Percentiles rank a stretch among this genome's conserved stretches.
These are phyloP conservation scores for Puma concolor DNA, from an alignment of 2,113 vertebrate genomes.

Conservation along the genomic window DNA sequence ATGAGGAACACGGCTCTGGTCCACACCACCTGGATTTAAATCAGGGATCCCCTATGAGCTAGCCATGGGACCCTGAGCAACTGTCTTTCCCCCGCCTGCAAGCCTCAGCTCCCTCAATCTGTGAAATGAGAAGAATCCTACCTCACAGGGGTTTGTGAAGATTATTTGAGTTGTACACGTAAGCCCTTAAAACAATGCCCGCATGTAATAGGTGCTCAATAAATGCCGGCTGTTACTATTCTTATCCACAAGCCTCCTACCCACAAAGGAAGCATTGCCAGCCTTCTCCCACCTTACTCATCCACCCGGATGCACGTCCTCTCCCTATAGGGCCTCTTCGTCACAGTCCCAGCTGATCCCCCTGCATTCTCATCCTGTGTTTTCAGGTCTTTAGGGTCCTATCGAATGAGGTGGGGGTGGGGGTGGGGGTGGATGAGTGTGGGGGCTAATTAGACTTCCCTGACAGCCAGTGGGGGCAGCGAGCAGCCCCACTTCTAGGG, in stretches of 20 bases:
- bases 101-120: neutral
- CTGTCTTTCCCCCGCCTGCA: neutral
- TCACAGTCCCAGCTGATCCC: neutral
- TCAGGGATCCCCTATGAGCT: neutral
- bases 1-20: neutral
- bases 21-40: neutral
- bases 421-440: neutral
- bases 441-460: neutral
- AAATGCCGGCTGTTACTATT: slow-evolving; percentile 53
- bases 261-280: slow-evolving; percentile 4
- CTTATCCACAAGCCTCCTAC: neutral
- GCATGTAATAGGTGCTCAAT: slow-evolving; percentile 50
- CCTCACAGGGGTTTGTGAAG: slow-evolving; percentile 2
- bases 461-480: neutral
- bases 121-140: neutral
- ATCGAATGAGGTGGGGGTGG: neutral
- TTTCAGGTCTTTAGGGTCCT: neutral
- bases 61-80: neutral
- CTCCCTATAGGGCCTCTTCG: neutral
- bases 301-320: neutral
- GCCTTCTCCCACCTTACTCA: neutral
- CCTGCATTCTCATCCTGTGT: neutral
- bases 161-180: neutral
- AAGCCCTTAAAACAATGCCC: slow-evolving; percentile 25
- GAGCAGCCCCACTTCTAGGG: neutral